These are phyloP conservation scores for Neostethus bicornis DNA, from an alignment of 2,797 vertebrate species.

Conservation along the genomic window DNA sequence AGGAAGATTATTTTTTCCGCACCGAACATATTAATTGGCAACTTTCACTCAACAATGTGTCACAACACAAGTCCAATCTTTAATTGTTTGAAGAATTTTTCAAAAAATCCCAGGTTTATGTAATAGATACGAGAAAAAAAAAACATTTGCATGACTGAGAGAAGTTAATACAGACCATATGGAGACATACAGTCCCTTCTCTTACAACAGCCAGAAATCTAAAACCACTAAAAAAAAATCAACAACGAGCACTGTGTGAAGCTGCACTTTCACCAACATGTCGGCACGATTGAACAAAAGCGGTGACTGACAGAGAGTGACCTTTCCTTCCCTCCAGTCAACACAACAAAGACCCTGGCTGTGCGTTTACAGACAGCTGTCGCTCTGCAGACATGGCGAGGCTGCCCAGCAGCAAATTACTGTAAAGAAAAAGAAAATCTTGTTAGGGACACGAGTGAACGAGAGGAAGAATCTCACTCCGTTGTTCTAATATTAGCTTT, in stretches of 20 bases:
- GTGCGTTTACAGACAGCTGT: slow-evolving; percentile 59
- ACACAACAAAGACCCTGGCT: slow-evolving; percentile 56
- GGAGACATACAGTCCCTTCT: slow-evolving; percentile 21
- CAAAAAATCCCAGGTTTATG: no score
- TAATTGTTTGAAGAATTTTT: no score
- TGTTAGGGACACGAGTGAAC: slow-evolving; percentile 50
- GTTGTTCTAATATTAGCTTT: slow-evolving; percentile 57
- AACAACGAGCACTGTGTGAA: slow-evolving; percentile 21
- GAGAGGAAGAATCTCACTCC: slow-evolving; percentile 24
- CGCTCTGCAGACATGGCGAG: slow-evolving; percentile 15
- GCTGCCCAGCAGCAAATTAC: slow-evolving; percentile 42
- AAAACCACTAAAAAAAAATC: slow-evolving; percentile 18
- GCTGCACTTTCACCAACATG: slow-evolving; percentile 36
- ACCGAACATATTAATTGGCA: no score
- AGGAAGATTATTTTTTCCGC: no score
- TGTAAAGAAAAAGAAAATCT: slow-evolving; percentile 64
- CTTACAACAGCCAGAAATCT: slow-evolving; percentile 32
- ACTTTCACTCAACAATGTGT: no score
- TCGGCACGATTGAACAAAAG: slow-evolving; percentile 46
- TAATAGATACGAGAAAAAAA: no score
- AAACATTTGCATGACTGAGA: no score
- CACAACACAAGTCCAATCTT: no score
- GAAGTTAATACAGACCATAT: slow-evolving; percentile 32
- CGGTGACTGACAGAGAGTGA: slow-evolving; percentile 49
- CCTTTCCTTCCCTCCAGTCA: slow-evolving; percentile 57